phyloP scores from a whole-genome alignment of 2,113 vertebrate species.

The Dicaeum eximium region DNA sequence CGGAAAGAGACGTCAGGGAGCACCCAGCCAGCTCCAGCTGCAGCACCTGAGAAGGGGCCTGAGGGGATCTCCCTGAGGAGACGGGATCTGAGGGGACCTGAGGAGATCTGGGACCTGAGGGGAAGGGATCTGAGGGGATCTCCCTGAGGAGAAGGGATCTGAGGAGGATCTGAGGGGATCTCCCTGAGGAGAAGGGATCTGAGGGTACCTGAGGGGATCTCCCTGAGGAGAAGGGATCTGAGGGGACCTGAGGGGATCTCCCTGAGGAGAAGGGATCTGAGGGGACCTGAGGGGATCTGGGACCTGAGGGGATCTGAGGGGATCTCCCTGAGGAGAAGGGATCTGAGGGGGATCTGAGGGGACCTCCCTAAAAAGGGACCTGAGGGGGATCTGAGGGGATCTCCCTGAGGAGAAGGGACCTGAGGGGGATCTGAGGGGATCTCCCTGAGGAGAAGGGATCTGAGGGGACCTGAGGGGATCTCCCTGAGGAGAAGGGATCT shows the following conservation, averaged over 20 bases:
- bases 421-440: too few relatives aligned
- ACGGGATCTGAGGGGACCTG: fast-evolving
- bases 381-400: too few relatives aligned
- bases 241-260: too few relatives aligned
- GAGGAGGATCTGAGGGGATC: too few relatives aligned
- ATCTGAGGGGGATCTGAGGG: fast-evolving
- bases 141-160: neutral
- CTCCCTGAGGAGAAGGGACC: too few relatives aligned
- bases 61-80: too few relatives aligned
- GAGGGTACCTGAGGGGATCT: too few relatives aligned
- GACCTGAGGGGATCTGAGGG: fast-evolving
- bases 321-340: too few relatives aligned
- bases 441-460: too few relatives aligned
- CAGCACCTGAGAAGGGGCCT: neutral
- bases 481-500: neutral
- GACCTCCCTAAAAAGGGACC: too few relatives aligned
- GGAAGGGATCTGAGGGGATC: neutral
- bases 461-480: fast-evolving
- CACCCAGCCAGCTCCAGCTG: neutral
- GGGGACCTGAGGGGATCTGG: neutral
- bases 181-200: neutral
- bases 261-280: fast-evolving
- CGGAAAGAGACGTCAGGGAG: neutral
- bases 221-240: fast-evolving
- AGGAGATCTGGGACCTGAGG: neutral